Evolutionary conservation across 2,113 vertebrate species (phyloP), one percentile per base, ranked within the genome.

Genomic region (Coregonus clupeaformis): DNA sequence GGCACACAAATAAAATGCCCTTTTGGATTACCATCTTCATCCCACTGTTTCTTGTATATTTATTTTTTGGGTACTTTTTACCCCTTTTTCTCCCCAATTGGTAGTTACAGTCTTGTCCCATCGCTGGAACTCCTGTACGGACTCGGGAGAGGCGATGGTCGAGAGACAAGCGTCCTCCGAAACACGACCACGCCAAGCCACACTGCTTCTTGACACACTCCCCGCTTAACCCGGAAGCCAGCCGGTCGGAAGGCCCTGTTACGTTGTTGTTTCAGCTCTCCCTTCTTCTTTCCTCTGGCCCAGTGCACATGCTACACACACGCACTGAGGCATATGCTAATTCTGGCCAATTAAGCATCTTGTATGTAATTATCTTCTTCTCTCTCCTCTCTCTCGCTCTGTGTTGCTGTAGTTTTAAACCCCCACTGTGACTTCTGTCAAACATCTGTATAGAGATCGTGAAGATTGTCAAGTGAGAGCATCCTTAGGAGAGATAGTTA

Each of bases 321-420:
- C 49, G 4, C 72, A 64, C 64, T 77, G 30, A 78, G 71, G 47
- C 82, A 83, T 88, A 89, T 89, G 88, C 77, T 82, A 74, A 90
- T 88, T 72, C 68, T 64, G 69, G 30, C 68, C 81, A 84, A 87
- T 89, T 84, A 90, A 75, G 76, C 6, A 67, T 49, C 78, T 85
- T 87, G 47, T 18, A 65, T 85, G 81, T 84, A 80, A 66, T 81
- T 85, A 52, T 47, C 32, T n/a, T 68, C 11, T 45, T 18, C 5
- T 24, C 67, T 14, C 42, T 1, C 9, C 20, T 20, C 36, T 24
- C 68, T 77, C 47, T 1, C 27, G 11, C 36, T 42, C 7, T 42
- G 36, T 42, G 36, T 42, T 42, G 36, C 66, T 74, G 77, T 76
- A 80, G 82, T 84, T 85, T 83, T 77, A 14, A 52, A 83, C 74